Conservation (phyloP, 2,888 invertebrate species). For the Plebejus argus region DNA sequence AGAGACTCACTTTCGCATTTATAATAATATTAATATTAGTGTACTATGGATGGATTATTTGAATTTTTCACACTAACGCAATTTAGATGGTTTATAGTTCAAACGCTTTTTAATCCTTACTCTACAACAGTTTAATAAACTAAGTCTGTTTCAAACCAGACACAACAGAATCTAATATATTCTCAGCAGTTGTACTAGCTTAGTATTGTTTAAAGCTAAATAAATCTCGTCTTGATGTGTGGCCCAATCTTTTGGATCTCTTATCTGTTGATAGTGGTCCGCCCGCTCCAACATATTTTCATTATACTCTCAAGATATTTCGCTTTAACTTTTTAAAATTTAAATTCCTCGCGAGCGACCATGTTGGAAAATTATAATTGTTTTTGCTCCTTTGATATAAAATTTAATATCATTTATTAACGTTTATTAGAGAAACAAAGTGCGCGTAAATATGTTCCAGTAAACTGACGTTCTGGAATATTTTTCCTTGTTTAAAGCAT, state of each 20-base stretch:
- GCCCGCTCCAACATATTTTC: background rate
- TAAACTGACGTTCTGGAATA: background rate
- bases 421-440: conserved; percentile 5
- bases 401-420: conserved; percentile 20
- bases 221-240: conserved; percentile 3
- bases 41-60: too few species aligned
- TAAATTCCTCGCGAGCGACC: conserved; percentile 2
- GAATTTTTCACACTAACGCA: too few species aligned
- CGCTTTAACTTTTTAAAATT: conserved; percentile 21
- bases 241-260: background rate
- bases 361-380: conserved; percentile 22
- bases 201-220: conserved; percentile 1
- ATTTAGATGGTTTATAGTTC: too few species aligned
- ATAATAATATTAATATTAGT: too few species aligned
- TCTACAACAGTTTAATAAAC: background rate
- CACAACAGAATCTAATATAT: conserved; percentile 1
- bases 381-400: conserved; percentile 20
- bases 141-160: background rate
- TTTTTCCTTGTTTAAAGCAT: too few species aligned
- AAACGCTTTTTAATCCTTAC: too few species aligned
- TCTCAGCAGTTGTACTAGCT: background rate
- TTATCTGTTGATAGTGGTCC: background rate
- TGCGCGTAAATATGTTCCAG: background rate
- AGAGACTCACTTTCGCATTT: too few species aligned
- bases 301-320: conserved; percentile 21